phyloP scores from a whole-genome alignment of 2,888 invertebrate genomes.

The Calliphora vomitoria region DNA sequence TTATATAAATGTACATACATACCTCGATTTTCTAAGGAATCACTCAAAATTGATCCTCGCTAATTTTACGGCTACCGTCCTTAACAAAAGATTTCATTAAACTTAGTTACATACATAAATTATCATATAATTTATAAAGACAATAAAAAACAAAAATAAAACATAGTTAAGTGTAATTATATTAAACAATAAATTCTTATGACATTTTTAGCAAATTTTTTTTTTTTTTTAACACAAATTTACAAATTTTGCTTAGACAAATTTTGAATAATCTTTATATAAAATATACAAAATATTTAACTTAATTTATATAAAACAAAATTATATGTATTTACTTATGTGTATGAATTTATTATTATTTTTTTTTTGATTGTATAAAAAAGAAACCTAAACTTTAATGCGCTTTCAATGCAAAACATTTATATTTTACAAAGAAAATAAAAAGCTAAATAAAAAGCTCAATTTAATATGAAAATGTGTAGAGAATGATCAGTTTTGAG shows the following conservation, averaged over 20 bases:
- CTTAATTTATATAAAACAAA: not conserved
- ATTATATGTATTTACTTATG: not conserved
- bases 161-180: not conserved
- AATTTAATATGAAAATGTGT: not conserved
- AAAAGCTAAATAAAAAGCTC: not conserved
- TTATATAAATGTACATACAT: not conserved
- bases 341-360: no score
- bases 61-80: constrained; percentile 18
- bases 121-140: not conserved
- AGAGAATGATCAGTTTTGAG: no score
- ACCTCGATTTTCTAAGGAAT: not conserved
- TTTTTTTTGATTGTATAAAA: constrained; percentile 6
- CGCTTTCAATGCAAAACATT: constrained; percentile 67
- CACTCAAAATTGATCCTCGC: not conserved
- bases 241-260: constrained; percentile 34
- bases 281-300: not conserved
- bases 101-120: not conserved
- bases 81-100: constrained; percentile 20
- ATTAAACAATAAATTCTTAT: not conserved
- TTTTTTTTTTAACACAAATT: not conserved
- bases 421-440: not conserved
- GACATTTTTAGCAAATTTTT: not conserved
- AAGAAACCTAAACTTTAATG: constrained; percentile 35
- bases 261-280: not conserved
- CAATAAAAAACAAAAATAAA: constrained; percentile 2